Evolutionary conservation across 2,797 vertebrate genomes (phyloP), one percentile per base, ranked within the genome.

Genomic region (Austrolebias charrua): DNA sequence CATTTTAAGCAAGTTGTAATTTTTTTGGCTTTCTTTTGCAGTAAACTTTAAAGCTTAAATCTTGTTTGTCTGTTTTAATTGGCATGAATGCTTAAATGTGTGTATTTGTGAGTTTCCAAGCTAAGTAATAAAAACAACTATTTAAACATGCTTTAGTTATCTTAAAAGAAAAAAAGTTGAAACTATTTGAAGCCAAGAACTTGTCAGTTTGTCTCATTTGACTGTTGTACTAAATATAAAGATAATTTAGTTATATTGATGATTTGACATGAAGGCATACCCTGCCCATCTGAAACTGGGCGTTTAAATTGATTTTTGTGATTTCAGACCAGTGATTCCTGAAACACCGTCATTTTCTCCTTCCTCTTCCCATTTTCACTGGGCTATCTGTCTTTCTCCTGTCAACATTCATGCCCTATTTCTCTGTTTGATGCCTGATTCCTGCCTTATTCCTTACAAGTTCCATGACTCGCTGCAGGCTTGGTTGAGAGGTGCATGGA

Each of bases 261-360:
- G 45, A 80, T 59, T 51, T 40, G 53, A 11, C 18, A 15, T 40
- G 44, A 71, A 74, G 66, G 69, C 68, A 15, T 47, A 45, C 71
- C 63, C 75, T 73, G 79, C 58, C 73, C 72, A 48, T 28, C 66
- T 61, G 73, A 52, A 58, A 76, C 63, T 63, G 77, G 78, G 64
- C 69, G 62, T 47, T 80, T 80, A 66, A 84, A 86, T 84, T 82
- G 81, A 89, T 87, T 78, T 72, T 60, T 59, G 60, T 66, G 33
- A 84, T 88, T 91, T 85, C 84, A 77, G 75, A 83, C 72, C 85
- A 83, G 68, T 81, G 84, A 81, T 70, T 84, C 73, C 76, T 73
- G 71, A 80, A 78, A 82, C 52, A 8, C 64, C 38, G 63, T 72
- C 84, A 50, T 29, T 46, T 43, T 38, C 62, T 35, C 63, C 51